Evolutionary conservation across 92 coral and sea anemone species (phyloP), one percentile per base, ranked within the genome.

Genomic region (Phymanthus crucifer): DNA sequence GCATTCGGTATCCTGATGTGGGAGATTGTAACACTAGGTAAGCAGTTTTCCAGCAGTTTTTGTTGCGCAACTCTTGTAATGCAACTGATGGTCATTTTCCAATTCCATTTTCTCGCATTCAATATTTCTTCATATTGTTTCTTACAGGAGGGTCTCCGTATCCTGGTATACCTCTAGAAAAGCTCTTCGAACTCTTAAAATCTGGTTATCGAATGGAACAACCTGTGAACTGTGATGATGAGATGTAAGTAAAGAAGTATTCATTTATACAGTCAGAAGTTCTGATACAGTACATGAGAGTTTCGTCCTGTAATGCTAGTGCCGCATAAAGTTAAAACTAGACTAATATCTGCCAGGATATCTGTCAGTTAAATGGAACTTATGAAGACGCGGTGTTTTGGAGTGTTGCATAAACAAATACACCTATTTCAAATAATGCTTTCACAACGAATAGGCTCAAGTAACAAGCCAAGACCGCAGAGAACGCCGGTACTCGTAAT

Each of bases 11-110:
- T 96, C 40, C 78, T 96, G 57, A 37, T 92, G 37, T 96, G 99
- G 99, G 99, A 96, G 78, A 93, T 96, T 34, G 91, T 94, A 18
- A 96, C 99, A 10, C 86, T 96, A 80, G 99, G 99, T 96, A 85
- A 87, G 98, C 77, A n/a, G 4, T 6, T 17, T 61, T 27, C 29
- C 3, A 24, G 4, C 10, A 61, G 9, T 4, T 27, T 8, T 27
- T 27, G 68, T 24, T 29, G 34, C 68, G 68, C 68, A 61, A 21
- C 5, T 54, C 10, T 43, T 43, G 48, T 10, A 27, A 27, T 14
- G 35, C 34, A 19, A 16, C 34, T 61, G 14, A 0, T n/a, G n/a
- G n/a, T 27, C 17, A 61, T 61, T 61, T 6, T 7, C 29, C 14
- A 12, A 4, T 61, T 12, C 29, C 13, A n/a, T n/a, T 61, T 34